phyloP scores from a whole-genome alignment of 1,140 invertebrate genomes.

The Zaprionus nigranus region DNA sequence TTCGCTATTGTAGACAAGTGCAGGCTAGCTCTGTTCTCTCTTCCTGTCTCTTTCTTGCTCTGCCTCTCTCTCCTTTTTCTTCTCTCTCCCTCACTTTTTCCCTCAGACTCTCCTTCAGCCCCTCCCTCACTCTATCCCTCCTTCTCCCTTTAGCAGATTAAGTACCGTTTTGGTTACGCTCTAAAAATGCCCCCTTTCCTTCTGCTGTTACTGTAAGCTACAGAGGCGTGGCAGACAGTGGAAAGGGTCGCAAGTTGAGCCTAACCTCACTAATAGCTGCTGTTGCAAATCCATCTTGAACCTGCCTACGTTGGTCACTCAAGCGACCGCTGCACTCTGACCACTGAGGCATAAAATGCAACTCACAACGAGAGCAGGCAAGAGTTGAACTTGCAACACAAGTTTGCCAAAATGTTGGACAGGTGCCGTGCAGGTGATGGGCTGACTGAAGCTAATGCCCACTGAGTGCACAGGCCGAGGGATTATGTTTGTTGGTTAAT shows the following conservation, averaged over 20 bases:
- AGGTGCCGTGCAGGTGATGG: neutral
- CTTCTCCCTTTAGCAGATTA: neutral
- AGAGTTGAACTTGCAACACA: neutral
- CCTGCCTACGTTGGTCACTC: neutral
- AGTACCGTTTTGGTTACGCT: constrained; percentile 50
- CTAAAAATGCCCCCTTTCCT: constrained; percentile 43
- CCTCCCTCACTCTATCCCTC: neutral
- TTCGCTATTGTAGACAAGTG: constrained; percentile 44
- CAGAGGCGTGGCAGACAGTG: neutral
- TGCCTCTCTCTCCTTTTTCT: neutral
- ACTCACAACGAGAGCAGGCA: neutral
- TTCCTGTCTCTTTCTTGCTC: neutral
- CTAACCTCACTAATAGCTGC: constrained; percentile 6
- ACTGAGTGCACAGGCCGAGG: constrained; percentile 23
- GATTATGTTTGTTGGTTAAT: constrained; percentile 29
- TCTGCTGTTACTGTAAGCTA: neutral
- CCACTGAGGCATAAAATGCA: neutral
- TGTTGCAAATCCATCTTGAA: neutral
- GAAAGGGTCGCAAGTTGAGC: neutral
- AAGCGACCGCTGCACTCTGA: neutral
- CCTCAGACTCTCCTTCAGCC: neutral
- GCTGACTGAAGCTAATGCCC: constrained; percentile 11
- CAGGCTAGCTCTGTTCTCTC: neutral
- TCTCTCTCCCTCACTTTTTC: neutral
- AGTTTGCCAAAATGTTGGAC: neutral